Evolutionary conservation across 2,888 invertebrate species (phyloP).

Genomic region (Mantis religiosa): DNA sequence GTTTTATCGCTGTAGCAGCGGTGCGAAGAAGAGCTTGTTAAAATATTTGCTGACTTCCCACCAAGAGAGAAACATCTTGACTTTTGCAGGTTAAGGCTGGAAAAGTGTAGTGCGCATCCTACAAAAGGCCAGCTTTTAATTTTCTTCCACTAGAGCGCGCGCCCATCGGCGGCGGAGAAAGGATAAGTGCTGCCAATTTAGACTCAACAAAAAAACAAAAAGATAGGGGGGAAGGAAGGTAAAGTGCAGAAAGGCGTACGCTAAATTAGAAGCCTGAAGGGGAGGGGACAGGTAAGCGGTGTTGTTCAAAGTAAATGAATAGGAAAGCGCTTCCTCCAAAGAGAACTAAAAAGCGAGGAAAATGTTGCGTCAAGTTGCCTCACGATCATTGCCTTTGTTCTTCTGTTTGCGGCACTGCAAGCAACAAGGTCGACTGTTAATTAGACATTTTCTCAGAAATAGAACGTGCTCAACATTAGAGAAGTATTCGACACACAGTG

Average conservation of each 20-base stretch:
- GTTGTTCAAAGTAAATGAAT: neutral
- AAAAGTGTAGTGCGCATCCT: neutral
- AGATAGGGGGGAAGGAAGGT: neutral
- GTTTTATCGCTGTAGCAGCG: neutral
- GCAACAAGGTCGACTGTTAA: too few relatives aligned
- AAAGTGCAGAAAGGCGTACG: neutral
- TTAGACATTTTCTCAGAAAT: too few relatives aligned
- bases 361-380: neutral
- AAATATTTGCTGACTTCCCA: neutral
- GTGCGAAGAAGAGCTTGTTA: neutral
- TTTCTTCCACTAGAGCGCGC: neutral
- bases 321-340: neutral
- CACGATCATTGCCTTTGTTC: neutral
- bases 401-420: neutral
- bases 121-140: neutral
- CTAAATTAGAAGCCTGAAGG: neutral
- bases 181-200: neutral
- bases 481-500: too few relatives aligned
- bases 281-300: neutral
- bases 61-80: neutral
- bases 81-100: neutral
- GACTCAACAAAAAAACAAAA: neutral
- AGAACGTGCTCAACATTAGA: too few relatives aligned
- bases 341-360: neutral
- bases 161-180: neutral